Evolutionary conservation across 2,797 vertebrate genomes (phyloP), one percentile per base, ranked within the genome.

Genomic region (Premnoplex brunnescens): DNA sequence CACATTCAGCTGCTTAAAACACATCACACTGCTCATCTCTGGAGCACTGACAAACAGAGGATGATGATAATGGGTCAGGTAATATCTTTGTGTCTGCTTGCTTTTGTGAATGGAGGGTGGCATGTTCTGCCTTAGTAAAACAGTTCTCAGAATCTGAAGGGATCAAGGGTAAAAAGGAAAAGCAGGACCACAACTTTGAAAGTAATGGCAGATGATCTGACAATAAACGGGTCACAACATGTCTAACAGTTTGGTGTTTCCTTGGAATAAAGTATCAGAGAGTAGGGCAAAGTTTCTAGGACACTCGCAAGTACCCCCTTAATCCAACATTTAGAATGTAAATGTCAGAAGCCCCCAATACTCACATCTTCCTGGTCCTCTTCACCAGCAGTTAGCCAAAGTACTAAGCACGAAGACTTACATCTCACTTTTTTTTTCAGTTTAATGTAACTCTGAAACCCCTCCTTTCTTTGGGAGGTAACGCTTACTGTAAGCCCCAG

Each of bases 121-220:
- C 46, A 68, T 9, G 32, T 20, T 74, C 75, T 83, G 56, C 43
- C 55, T 43, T 20, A 51, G 46, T 48, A 68, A 84, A 88, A 48
- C n/a, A 66, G 10, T 36, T 52, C 71, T 62, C 48, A 66, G 39
- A 86, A 85, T 39, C 24, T 26, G 37, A 71, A 68, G 19, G 14
- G 56, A 88, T 51, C 41, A 56, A 67, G 12, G 9, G 7, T 60
- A 82, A 88, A 68, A 27, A 76, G 60, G 30, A 83, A 92, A 83
- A 89, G 18, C 54, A 64, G 0, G 2, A 48, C 8, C 18, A 26
- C 0, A 1, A 41, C 55, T 74, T 28, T 41, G 28, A 73, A 71
- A 59, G 32, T 7, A 43, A 72, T 59, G 36, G 1, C 4, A 68
- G 44, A 58, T 3, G 2, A 87, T 39, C 56, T 62, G 71, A 59